These are phyloP conservation scores for Planococcus citri DNA, from an alignment of 1,140 invertebrate genomes.

Conservation along the genomic window DNA sequence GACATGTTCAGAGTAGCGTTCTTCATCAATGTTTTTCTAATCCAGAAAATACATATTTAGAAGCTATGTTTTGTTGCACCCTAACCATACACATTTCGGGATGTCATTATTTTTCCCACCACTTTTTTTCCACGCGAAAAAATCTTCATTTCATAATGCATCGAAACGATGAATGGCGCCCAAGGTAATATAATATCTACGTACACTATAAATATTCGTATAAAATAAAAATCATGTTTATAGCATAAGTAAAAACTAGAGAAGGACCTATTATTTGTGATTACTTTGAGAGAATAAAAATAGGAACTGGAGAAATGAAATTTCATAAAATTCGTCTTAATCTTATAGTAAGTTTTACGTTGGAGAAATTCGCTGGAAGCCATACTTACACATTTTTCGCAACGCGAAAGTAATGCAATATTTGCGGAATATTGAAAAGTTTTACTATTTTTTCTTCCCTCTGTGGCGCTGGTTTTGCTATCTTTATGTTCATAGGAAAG, in stretches of 20 bases:
- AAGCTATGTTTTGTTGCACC: no score
- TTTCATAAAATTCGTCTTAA: constrained; percentile 8
- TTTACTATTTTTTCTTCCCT: neutral
- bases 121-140: no score
- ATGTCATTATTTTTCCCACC: no score
- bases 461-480: neutral
- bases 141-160: neutral
- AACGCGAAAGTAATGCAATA: constrained; percentile 7
- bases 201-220: neutral
- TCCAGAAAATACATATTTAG: no score
- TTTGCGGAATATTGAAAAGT: constrained; percentile 2
- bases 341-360: neutral
- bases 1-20: no score
- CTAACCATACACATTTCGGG: no score
- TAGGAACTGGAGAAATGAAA: neutral
- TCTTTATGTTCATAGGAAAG: neutral
- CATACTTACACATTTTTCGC: neutral
- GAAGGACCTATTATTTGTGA: neutral
- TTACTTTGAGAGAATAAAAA: neutral
- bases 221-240: constrained; percentile 3
- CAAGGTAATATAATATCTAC: neutral
- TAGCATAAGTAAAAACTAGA: neutral
- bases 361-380: neutral
- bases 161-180: neutral
- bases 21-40: no score